Evolutionary conservation across 1,140 invertebrate genomes (phyloP).

Genomic region (Helicoverpa armigera): DNA sequence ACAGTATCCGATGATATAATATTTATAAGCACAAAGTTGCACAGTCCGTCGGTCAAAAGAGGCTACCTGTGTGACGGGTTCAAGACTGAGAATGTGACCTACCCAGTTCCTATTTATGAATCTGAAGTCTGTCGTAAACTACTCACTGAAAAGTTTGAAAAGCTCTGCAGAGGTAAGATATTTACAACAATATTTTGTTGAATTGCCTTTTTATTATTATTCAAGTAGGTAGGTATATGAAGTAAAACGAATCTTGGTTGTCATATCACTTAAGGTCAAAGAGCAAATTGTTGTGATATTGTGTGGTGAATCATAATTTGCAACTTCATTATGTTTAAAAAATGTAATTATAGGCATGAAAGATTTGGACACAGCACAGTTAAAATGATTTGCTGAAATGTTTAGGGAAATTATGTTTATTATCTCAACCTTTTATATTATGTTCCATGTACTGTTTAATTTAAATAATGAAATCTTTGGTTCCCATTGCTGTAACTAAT

Average conservation of each 20-base stretch:
- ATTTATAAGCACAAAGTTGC: conserved; percentile 87
- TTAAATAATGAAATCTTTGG: too few relatives aligned
- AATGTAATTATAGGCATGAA: too few relatives aligned
- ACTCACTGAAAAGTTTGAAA: conserved; percentile 94
- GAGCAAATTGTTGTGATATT: not conserved
- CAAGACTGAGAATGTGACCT: conserved; percentile 81
- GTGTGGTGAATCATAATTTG: not conserved
- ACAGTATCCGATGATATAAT: conserved; percentile 87
- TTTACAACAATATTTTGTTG: not conserved
- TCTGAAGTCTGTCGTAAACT: conserved; percentile 95
- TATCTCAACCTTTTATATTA: too few relatives aligned
- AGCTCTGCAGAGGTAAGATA: conserved; percentile 89
- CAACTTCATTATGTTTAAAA: too few relatives aligned
- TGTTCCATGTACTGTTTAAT: too few relatives aligned
- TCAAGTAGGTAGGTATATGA: not conserved
- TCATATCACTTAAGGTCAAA: not conserved
- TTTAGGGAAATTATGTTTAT: too few relatives aligned
- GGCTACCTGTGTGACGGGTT: conserved; percentile 85
- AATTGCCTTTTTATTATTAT: not conserved
- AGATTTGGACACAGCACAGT: too few relatives aligned
- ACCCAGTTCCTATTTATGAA: conserved; percentile 90
- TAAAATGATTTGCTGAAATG: too few relatives aligned
- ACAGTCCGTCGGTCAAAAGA: conserved; percentile 87
- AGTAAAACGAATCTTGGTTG: not conserved
- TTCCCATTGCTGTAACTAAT: too few relatives aligned